phyloP scores from a whole-genome alignment of 2,888 invertebrate genomes.

The Elysia crispata region DNA sequence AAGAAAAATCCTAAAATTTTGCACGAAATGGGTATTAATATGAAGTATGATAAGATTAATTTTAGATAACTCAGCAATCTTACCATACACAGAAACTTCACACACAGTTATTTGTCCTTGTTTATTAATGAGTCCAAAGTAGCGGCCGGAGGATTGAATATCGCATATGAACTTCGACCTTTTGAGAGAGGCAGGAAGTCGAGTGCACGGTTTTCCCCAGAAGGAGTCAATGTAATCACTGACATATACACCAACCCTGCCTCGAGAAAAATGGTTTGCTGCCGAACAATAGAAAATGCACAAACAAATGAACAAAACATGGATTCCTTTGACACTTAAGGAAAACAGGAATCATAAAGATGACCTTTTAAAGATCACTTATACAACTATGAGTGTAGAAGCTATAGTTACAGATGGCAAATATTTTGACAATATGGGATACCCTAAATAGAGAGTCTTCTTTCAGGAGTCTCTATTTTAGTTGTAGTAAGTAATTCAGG shows the following conservation, averaged over 20 bases:
- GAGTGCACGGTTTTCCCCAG: constrained; percentile 42
- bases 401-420: too few species aligned
- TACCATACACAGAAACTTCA: constrained; percentile 55
- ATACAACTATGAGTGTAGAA: background rate
- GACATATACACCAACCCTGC: constrained; percentile 38
- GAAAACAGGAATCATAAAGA: background rate
- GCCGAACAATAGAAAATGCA: background rate
- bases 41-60: too few species aligned
- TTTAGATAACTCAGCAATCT: too few species aligned
- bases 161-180: constrained; percentile 31
- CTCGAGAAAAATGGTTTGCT: constrained; percentile 33
- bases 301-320: background rate
- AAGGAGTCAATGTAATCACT: constrained; percentile 44
- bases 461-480: too few species aligned
- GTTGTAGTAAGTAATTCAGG: too few species aligned
- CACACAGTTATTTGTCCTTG: constrained; percentile 50
- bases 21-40: too few species aligned
- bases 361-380: background rate
- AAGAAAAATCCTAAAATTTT: too few species aligned
- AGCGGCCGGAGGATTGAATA: constrained; percentile 34
- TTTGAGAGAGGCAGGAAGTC: constrained; percentile 31
- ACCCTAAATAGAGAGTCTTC: too few species aligned
- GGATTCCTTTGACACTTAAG: background rate
- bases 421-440: too few species aligned
- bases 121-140: constrained; percentile 39